phyloP scores from a whole-genome alignment of 2,113 vertebrate genomes.

The Pseudorhombus dupliciocellatus region DNA sequence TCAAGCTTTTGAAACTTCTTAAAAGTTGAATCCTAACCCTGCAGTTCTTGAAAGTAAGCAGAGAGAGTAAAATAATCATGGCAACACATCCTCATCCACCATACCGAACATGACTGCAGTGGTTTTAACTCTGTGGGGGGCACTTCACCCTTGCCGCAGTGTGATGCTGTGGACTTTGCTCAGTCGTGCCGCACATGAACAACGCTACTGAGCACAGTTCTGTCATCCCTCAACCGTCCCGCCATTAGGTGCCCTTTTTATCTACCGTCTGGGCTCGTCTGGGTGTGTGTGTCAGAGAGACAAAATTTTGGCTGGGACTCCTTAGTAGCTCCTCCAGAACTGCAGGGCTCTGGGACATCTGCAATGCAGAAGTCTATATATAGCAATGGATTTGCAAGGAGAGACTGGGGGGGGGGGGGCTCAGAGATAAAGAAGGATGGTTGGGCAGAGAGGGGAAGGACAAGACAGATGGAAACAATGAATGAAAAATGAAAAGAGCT shows the following conservation, averaged over 20 bases:
- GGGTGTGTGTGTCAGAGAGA: slow-evolving; percentile 26
- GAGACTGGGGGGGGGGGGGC: slow-evolving; percentile 36
- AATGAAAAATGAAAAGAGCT: slow-evolving; percentile 21
- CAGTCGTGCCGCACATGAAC: slow-evolving; percentile 6
- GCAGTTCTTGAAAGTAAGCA: not conserved
- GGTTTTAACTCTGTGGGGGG: slow-evolving; percentile 43
- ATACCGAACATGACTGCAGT: slow-evolving; percentile 63
- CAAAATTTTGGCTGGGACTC: slow-evolving; percentile 53
- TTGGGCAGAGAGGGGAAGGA: slow-evolving; percentile 5
- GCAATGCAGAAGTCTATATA: slow-evolving; percentile 87
- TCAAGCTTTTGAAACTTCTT: not conserved
- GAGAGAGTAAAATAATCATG: slow-evolving; percentile 1
- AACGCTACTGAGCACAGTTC: not conserved
- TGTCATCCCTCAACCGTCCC: slow-evolving; percentile 1
- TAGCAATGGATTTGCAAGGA: slow-evolving; percentile 72
- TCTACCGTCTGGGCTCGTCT: slow-evolving; percentile 12
- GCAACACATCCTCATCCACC: slow-evolving; percentile 13
- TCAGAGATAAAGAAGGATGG: slow-evolving; percentile 22
- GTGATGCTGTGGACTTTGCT: slow-evolving; percentile 26
- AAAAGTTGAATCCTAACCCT: not conserved
- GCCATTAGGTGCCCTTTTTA: slow-evolving; percentile 11
- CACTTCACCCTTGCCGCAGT: slow-evolving; percentile 66
- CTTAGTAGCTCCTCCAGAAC: slow-evolving; percentile 64
- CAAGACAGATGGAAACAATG: slow-evolving; percentile 15
- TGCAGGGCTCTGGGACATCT: slow-evolving; percentile 81